Evolutionary conservation across 1,140 invertebrate species (phyloP).

Genomic region (Grapholita molesta): DNA sequence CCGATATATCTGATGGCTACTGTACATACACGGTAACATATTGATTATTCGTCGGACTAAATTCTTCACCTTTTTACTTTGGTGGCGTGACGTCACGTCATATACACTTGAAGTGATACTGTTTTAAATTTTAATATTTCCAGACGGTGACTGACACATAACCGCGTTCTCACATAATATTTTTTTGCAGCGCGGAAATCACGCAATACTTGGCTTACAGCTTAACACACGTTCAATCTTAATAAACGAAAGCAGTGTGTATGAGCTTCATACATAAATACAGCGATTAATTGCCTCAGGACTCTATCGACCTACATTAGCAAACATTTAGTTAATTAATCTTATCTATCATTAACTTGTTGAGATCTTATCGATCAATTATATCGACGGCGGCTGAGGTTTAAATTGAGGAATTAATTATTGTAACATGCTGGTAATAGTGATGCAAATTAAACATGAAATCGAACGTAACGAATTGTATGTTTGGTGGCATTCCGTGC

Average conservation of each 20-base stretch:
- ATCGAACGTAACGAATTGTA: not conserved
- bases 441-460: not conserved
- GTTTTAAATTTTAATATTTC: no score
- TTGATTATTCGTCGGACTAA: no score
- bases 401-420: not conserved
- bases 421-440: not conserved
- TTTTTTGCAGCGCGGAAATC: no score
- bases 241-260: not conserved
- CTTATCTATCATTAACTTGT: slow-evolving; percentile 6
- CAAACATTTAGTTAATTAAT: slow-evolving; percentile 7
- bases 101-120: no score
- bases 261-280: not conserved
- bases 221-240: no score
- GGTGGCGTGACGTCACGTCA: no score
- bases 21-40: no score
- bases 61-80: no score
- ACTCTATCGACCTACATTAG: not conserved
- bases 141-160: no score
- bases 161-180: no score
- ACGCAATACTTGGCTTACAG: no score
- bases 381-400: not conserved
- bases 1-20: no score
- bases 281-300: not conserved
- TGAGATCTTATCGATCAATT: slow-evolving; percentile 1
- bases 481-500: not conserved